Evolutionary conservation across 2,113 vertebrate genomes (phyloP), one percentile per base, ranked within the genome.

Genomic region (Capra hircus): DNA sequence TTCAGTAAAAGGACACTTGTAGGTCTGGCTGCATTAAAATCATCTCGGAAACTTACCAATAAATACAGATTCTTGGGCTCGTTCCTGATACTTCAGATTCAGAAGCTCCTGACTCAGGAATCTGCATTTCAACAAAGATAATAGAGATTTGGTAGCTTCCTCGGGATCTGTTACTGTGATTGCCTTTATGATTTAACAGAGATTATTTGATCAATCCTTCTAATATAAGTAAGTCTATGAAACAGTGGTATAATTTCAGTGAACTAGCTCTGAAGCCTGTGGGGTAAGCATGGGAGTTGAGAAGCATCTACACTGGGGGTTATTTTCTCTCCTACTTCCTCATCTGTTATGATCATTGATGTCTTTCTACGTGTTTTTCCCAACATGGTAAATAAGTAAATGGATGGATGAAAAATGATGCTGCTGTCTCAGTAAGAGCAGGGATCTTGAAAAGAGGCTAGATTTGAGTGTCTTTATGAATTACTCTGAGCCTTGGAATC

Each of bases 161-260:
- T 74, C 64, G 52, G n/a, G 45, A 93, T 96, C 95, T 71, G 60
- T 97, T 96, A 90, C 55, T 98, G 88, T 97, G 6, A 93, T 59
- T 55, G 14, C 43, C 33, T 86, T 85, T 19, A 12, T n/a, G 48
- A 91, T 77, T 95, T 94, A 77, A 62, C 21, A 57, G 60, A 74
- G 8, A 88, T 84, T 88, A 64, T 25, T 57, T 43, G 25, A 45
- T 55, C 33, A 21, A 40, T 48, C 11, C 11, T 53, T 19, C 16
- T 23, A 94, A 80, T 25, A 14, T 25, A 88, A 90, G 5, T 64
- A 28, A 59, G 25, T 33, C 14, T 45, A 28, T 43, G 27, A 43
- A 82, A 60, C 33, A 2, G 0, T 52, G 17, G 11, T 59, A 2
- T 33, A 36, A 55, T 40, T 91, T 74, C 27, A 91, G 67, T 60